Percentiles rank a stretch among this genome's conserved stretches.
phyloP scores from a whole-genome alignment of 2,113 vertebrate species.

The Rhinopomastus cyanomelas region DNA sequence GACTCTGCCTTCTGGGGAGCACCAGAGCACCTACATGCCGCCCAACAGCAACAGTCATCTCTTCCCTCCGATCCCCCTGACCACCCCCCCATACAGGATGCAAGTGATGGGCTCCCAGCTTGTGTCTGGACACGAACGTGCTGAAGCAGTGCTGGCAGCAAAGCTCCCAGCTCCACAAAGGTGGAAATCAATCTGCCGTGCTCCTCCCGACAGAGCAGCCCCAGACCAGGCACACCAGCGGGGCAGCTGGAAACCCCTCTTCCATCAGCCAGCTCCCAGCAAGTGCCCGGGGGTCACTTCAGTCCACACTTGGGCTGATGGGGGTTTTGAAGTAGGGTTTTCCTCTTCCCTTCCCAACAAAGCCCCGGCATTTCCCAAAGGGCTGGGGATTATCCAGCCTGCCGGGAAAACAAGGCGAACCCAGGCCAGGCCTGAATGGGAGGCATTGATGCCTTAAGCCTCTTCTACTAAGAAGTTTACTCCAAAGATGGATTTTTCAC shows the following conservation, averaged over 20 bases:
- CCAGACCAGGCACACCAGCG: rapidly evolving
- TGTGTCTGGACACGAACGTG: rapidly evolving
- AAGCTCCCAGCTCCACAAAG: rapidly evolving
- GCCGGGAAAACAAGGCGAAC: background rate
- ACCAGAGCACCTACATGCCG: background rate
- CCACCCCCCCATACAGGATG: rapidly evolving
- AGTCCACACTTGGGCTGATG: background rate
- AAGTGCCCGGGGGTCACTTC: background rate
- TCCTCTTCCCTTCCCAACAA: background rate
- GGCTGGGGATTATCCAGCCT: background rate
- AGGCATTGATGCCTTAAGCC: constrained; percentile 45
- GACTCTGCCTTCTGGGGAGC: background rate
- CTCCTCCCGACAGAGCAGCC: background rate
- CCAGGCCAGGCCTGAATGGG: background rate
- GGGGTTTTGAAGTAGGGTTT: background rate
- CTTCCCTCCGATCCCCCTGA: background rate
- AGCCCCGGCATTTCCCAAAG: background rate
- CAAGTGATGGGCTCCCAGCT: rapidly evolving
- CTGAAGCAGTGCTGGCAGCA: rapidly evolving
- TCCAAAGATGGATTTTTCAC: background rate
- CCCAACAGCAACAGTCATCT: too few relatives aligned
- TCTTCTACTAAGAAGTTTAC: constrained; percentile 41
- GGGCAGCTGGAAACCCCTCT: background rate
- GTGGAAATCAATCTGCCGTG: background rate
- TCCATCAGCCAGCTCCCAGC: background rate